Evolutionary conservation across 2,888 invertebrate genomes (phyloP), one percentile per base, ranked within the genome.

Genomic region (Nematopogon swammerdamellus): DNA sequence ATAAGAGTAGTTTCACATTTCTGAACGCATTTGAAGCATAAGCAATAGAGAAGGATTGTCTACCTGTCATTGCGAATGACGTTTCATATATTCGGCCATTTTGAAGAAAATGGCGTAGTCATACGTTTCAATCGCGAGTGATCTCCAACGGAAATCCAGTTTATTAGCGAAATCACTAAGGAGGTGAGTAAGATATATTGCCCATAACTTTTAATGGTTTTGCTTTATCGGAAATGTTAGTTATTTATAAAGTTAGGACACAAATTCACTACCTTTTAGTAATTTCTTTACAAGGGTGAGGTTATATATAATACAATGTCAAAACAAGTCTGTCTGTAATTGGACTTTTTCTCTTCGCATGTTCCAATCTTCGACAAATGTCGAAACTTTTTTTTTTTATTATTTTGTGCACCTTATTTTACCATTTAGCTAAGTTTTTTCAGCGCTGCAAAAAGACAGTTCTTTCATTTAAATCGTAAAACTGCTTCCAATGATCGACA

Each of bases 401-500:
- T 25, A 25, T 25, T 44, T 11, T 44, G 44, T 44, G 18, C 17
- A 44, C 44, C 19, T 43, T 42, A 46, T 42, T 49, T 48, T 47
- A 45, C 47, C 18, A 17, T 47, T 49, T 42, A 44, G 44, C 18
- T 46, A 19, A 36, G 25, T 29, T 44, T 17, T 18, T 16, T 44
- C 44, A 11, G 44, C 44, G 17, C 44, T 44, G 16, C 17, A 44
- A 44, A 44, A 25, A 8, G 25, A 25, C 4, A 25, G 25, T 25
- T 25, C 25, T 25, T 25, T 44, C 44, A 52, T 52, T 47, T 25
- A 47, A 49, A 49, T 46, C 17, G 43, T 48, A 43, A 44, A 45
- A 49, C 18, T 50, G 47, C 30, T 51, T 51, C 53, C 53, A 51
- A 50, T 53, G 29, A 51, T 53, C 53, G 53, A 53, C 53, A 49